These are phyloP conservation scores for Cephalopterus ornatus DNA, from an alignment of 2,113 vertebrate species.

Conservation along the genomic window DNA sequence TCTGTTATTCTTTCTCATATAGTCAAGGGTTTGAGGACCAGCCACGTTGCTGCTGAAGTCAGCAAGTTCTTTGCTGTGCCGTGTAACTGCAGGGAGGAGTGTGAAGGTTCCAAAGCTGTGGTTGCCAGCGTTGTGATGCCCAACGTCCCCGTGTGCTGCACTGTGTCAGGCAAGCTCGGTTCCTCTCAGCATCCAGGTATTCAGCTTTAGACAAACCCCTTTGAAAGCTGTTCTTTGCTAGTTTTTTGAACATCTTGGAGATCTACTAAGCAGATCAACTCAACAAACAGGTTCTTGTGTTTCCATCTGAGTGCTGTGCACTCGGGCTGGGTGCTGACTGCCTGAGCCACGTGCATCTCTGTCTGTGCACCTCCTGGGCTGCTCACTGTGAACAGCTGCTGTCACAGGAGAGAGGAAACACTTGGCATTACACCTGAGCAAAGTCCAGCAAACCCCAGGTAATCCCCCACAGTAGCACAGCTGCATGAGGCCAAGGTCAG, in stretches of 20 bases:
- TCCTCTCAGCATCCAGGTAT: not conserved
- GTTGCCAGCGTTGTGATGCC: not conserved
- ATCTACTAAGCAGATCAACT: not conserved
- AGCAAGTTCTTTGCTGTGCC: not conserved
- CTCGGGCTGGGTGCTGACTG: not conserved
- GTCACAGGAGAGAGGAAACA: not conserved
- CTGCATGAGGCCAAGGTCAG: not conserved
- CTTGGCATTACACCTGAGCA: not conserved
- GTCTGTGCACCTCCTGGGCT: not conserved
- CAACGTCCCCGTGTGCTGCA: not conserved
- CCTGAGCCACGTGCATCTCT: not conserved
- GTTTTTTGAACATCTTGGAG: not conserved
- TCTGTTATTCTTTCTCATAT: not conserved
- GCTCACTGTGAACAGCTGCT: not conserved
- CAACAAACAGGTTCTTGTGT: not conserved
- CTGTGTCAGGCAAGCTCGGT: not conserved
- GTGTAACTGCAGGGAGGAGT: not conserved
- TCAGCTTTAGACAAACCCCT: not conserved
- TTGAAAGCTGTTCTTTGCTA: not conserved
- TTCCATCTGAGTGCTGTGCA: not conserved
- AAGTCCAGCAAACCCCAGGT: rapidly evolving
- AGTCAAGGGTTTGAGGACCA: not conserved
- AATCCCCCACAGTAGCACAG: not conserved
- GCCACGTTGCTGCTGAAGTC: not conserved
- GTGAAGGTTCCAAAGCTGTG: not conserved